phyloP scores from a whole-genome alignment of 2,888 invertebrate genomes.

The Carpatolechia fugitivella region DNA sequence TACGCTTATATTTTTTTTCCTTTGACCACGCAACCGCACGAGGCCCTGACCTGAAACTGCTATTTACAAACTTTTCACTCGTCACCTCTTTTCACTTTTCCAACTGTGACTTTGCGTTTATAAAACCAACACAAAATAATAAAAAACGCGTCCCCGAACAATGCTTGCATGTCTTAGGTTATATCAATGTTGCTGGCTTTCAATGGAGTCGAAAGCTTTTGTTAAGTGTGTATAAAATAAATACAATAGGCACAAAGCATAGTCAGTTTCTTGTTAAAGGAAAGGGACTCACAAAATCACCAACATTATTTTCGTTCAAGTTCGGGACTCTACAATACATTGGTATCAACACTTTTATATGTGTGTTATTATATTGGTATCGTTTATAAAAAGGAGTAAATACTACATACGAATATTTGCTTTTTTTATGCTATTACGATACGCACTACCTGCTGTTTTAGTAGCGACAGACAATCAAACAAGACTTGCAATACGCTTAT shows the following conservation, averaged over 20 bases:
- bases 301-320: neutral
- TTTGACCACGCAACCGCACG: constrained; percentile 40
- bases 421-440: too few species aligned
- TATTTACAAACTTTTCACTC: constrained; percentile 37
- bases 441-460: too few species aligned
- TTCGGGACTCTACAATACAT: neutral
- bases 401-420: too few species aligned
- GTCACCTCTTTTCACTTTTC: constrained; percentile 50
- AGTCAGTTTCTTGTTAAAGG: neutral
- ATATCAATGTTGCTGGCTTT: constrained; percentile 28
- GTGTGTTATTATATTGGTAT: too few species aligned
- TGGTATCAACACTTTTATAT: too few species aligned
- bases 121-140: constrained; percentile 44
- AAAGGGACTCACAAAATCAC: neutral
- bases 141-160: constrained; percentile 29
- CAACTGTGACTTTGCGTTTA: constrained; percentile 51
- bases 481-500: too few species aligned
- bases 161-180: constrained; percentile 4
- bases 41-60: constrained; percentile 48
- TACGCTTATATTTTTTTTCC: constrained; percentile 10
- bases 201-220: constrained; percentile 26
- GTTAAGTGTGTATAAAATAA: constrained; percentile 30
- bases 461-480: too few species aligned
- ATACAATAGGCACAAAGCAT: constrained; percentile 14
- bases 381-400: too few species aligned